These are phyloP conservation scores for Lepus americanus DNA, from an alignment of 2,113 vertebrate species.

Conservation along the genomic window DNA sequence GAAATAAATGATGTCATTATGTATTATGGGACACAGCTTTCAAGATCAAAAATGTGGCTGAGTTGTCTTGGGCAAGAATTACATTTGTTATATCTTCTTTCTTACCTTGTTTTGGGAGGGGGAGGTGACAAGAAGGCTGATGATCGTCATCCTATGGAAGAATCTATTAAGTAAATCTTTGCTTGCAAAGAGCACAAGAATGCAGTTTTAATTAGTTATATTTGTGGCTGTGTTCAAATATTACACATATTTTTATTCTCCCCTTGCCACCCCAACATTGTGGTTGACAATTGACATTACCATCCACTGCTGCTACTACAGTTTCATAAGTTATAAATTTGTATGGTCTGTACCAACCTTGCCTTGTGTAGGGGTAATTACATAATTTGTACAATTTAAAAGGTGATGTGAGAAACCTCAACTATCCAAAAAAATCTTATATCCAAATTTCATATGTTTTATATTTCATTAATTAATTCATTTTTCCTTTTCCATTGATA, in stretches of 20 bases:
- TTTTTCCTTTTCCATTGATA: background rate
- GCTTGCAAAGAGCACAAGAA: background rate
- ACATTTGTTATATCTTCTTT: background rate
- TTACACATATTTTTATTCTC: background rate
- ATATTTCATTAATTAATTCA: background rate
- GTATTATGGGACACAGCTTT: background rate
- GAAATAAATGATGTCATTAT: background rate
- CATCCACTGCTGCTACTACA: fast-evolving
- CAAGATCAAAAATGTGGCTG: background rate
- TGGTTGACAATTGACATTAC: background rate
- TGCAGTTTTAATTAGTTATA: background rate
- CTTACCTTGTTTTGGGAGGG: background rate
- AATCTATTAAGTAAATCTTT: background rate
- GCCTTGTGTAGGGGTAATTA: background rate
- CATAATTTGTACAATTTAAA: background rate
- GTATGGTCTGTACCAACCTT: background rate
- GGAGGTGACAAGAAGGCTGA: background rate
- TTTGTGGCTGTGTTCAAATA: background rate
- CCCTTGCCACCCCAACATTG: background rate
- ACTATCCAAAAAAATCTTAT: background rate
- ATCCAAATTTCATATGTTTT: background rate
- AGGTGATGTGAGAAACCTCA: background rate
- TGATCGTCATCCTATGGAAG: background rate
- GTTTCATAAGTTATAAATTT: background rate
- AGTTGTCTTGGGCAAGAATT: background rate